Base-by-base conservation (phyloP, 2,113 vertebrate species). In the Podarcis cretensis region DNA sequence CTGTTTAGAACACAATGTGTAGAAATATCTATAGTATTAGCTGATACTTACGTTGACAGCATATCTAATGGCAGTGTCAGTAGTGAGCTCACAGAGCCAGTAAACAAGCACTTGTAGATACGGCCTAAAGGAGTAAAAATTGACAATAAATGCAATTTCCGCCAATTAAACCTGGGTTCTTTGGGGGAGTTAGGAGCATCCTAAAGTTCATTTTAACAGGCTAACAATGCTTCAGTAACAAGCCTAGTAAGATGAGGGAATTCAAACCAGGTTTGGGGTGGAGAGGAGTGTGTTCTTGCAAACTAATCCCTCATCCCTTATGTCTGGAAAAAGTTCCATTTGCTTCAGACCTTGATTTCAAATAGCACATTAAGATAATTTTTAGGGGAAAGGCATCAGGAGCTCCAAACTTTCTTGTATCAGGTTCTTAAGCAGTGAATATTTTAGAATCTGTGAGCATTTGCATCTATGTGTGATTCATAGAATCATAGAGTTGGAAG, bases 81-180 rank as follows among this genome's bases (percentile, higher is more conserved):
- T 91, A 99, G 97, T 87, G 99, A 99, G 98, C 98, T 99, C 97
- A 99, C 98, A 84, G 99, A 99, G 97, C 99, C 99, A 91, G 98
- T 99, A 97, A 99, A 99, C 96, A 99, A 98, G 97, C 99, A 99
- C 97, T 99, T 99, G 97, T 99, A 99, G 96, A 99, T 99, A 65
- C 98, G 99, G 97, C 98, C 99, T 99, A 91, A 0, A 5, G 48
- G 4, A 86, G 89, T 85, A 93, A 37, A 93, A 59, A 94, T 86
- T 6, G 0, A 1, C 1, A 18, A 83, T 90, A 87, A 63, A 83
- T 10, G 9, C 23, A 25, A 82, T 78, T 88, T 73, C 30, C 57
- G n/a, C 14, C 32, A 20, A 68, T 6, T 30, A n/a, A 83, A 68
- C n/a, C 40, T 37, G 43, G 1, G 43, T 78, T 83, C 6, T 78